Base-by-base conservation (phyloP, 2,113 vertebrate species). In the Hippopotamus amphibius region DNA sequence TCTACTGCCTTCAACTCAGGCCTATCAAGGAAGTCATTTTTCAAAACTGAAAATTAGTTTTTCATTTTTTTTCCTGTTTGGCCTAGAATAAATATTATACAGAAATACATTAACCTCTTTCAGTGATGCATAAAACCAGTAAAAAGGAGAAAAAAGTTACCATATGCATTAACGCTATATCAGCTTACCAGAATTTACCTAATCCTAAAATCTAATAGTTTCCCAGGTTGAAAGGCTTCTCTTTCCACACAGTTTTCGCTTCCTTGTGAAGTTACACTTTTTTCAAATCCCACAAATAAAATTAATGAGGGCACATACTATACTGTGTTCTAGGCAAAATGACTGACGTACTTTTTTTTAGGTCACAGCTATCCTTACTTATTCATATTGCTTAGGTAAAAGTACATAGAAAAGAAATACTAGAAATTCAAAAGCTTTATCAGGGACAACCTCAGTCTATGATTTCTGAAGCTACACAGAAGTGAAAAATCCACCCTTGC, bases 361-460 rank as follows among this genome's bases (percentile, higher is more conserved):
- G 83, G 71, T 93, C 71, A 86, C 4, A 21, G 26, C 24, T 95
- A 93, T 80, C 16, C 28, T 79, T 94, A 90, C 48, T 96, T 94
- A 90, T 59, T 96, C 88, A 46, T 68, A 82, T 71, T 93, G 28
- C 72, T 95, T 81, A 96, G 5, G 14, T 46, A 87, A 95, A 86
- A 95, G 76, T 55, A 82, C 3, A 68, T 41, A 61, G 81, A 89
- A 59, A 68, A 81, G 1, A 61, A 37, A 57, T 30, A 50, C n/a
- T 55, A 76, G 55, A 82, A 87, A 92, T 71, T 79, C 57, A 90
- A 91, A 92, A 22, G 24, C 6, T 68, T 72, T 61, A 37, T 13
- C 43, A 65, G 22, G 7, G 9, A 41, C 13, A 46, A 55, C 3
- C 7, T 72, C 17, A 46, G 37, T 91, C 7, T 65, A 33, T 33